Evolutionary conservation across 1,140 invertebrate genomes (phyloP).

Genomic region (Dinoponera quadriceps): DNA sequence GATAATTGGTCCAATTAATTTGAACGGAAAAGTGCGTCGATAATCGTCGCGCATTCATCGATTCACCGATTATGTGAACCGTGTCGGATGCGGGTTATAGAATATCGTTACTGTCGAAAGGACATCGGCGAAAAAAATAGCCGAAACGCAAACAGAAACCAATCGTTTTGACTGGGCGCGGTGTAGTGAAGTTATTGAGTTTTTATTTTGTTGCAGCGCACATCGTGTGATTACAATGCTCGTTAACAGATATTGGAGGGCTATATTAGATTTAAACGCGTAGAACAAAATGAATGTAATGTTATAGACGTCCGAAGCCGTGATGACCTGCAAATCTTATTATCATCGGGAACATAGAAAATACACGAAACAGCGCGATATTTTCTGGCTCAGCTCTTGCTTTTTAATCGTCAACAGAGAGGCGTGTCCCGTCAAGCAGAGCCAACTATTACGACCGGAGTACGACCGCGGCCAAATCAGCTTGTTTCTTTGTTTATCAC

Average conservation of each 20-base stretch:
- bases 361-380: slow-evolving; percentile 19
- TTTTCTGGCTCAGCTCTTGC: neutral
- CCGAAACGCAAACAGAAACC: slow-evolving; percentile 38
- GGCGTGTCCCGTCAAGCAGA: neutral
- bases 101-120: slow-evolving; percentile 76
- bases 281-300: slow-evolving; percentile 53
- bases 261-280: slow-evolving; percentile 61
- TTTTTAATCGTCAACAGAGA: slow-evolving; percentile 6
- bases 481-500: neutral
- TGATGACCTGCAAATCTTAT: slow-evolving; percentile 28
- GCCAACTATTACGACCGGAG: neutral
- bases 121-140: slow-evolving; percentile 59
- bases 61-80: slow-evolving; percentile 74
- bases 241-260: slow-evolving; percentile 54
- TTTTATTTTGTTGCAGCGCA: slow-evolving; percentile 61
- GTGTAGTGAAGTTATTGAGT: slow-evolving; percentile 63
- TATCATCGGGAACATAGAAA: neutral
- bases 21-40: slow-evolving; percentile 81
- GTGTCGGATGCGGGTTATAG: slow-evolving; percentile 74
- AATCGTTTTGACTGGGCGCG: slow-evolving; percentile 58
- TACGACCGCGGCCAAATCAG: neutral
- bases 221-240: slow-evolving; percentile 57
- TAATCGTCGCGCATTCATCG: slow-evolving; percentile 78
- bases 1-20: slow-evolving; percentile 85
- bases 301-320: neutral